Conservation (phyloP, 2,797 vertebrate genomes). For the Simalia tracyae region DNA sequence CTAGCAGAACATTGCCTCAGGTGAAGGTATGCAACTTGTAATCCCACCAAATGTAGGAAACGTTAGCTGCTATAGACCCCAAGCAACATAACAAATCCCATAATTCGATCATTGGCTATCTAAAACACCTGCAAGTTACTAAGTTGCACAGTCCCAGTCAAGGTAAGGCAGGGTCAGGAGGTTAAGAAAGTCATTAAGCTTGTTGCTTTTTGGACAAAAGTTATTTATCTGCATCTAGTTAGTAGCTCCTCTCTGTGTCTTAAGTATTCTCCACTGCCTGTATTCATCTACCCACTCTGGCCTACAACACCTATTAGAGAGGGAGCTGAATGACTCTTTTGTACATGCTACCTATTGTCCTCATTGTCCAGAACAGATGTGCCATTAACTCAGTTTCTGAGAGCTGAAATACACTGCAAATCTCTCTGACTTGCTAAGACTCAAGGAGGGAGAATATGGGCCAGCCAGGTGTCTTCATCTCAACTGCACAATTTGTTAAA, state of each 20-base stretch:
- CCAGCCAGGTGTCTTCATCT: constrained; percentile 10
- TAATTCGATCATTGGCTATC: not conserved
- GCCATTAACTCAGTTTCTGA: not conserved
- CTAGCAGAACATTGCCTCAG: not conserved
- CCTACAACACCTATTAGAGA: not conserved
- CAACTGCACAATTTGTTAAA: constrained; percentile 18
- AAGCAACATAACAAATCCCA: not conserved
- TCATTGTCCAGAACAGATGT: not conserved
- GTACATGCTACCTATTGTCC: not conserved
- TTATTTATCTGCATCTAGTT: not conserved
- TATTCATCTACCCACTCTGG: not conserved
- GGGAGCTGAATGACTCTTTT: not conserved
- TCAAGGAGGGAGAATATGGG: not conserved
- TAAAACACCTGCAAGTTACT: not conserved
- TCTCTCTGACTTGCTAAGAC: not conserved
- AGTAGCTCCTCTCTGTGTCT: not conserved
- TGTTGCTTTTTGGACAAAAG: not conserved
- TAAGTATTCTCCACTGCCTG: not conserved
- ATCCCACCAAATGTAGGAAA: not conserved
- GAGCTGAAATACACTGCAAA: not conserved
- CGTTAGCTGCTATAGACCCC: not conserved
- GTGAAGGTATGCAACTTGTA: not conserved
- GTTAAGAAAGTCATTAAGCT: not conserved
- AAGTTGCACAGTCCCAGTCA: not conserved
- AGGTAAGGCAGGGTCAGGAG: not conserved